These are phyloP conservation scores for Sylvilagus floridanus DNA, from an alignment of 2,797 vertebrate genomes.

Conservation along the genomic window DNA sequence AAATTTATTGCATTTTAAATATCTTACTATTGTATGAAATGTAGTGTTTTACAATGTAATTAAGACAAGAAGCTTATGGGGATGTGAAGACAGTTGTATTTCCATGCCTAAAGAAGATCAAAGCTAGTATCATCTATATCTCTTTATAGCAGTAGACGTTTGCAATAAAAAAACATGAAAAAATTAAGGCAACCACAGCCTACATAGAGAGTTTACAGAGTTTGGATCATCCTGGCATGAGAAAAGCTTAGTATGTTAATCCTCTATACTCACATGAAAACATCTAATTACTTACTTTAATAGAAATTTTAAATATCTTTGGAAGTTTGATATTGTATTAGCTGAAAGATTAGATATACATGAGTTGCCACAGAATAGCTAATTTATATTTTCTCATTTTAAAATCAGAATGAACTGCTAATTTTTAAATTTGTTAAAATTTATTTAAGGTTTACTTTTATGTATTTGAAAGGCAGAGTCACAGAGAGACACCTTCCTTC, in stretches of 20 bases:
- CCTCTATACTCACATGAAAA: not conserved
- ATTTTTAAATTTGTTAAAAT: not conserved
- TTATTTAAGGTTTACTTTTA: no score
- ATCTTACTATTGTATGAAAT: constrained; percentile 52
- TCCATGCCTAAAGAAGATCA: constrained; percentile 62
- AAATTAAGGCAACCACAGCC: constrained; percentile 42
- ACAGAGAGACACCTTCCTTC: no score
- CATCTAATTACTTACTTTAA: not conserved
- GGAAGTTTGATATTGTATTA: not conserved
- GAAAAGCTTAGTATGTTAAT: not conserved
- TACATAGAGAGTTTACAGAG: not conserved
- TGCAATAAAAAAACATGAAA: constrained; percentile 28
- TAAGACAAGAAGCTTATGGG: constrained; percentile 70
- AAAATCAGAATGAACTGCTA: not conserved
- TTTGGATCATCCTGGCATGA: not conserved
- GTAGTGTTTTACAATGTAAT: constrained; percentile 46
- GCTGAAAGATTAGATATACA: not conserved
- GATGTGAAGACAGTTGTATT: constrained; percentile 22
- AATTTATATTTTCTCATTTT: constrained; percentile 24
- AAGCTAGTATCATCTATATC: constrained; percentile 27
- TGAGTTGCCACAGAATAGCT: not conserved
- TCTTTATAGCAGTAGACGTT: constrained; percentile 44
- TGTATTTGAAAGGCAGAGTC: no score
- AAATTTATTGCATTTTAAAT: constrained; percentile 64
- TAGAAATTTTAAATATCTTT: not conserved